Conservation (phyloP, 2,113 vertebrate species). For the Microtus pennsylvanicus region DNA sequence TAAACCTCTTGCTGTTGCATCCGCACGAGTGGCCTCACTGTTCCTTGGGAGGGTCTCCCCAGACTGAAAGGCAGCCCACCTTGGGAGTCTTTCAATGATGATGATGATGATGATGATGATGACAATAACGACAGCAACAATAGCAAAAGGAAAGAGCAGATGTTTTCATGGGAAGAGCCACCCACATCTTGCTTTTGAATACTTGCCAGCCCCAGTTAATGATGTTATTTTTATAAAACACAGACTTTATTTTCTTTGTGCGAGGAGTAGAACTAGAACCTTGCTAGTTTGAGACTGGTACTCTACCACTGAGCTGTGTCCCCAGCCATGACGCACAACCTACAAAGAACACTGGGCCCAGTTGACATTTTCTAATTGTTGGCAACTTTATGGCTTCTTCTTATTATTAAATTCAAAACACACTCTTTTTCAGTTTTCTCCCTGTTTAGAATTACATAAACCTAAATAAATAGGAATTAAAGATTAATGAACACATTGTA, state of each 20-base stretch:
- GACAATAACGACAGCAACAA: fast-evolving
- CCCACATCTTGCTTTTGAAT: neutral
- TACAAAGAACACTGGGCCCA: neutral
- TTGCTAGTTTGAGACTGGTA: neutral
- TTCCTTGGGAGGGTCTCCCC: too few species aligned
- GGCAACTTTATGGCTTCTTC: neutral
- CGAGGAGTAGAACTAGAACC: neutral
- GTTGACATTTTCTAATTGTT: neutral
- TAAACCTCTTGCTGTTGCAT: too few species aligned
- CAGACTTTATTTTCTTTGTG: neutral
- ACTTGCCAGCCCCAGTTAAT: neutral
- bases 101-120: neutral
- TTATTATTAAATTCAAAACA: neutral
- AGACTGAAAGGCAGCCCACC: too few species aligned
- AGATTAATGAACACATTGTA: neutral
- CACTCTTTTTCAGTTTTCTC: neutral
- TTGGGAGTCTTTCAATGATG: too few species aligned
- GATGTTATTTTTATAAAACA: neutral
- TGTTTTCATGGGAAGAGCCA: neutral
- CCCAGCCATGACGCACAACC: neutral
- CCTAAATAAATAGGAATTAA: neutral
- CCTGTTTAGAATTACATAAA: neutral
- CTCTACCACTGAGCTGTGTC: neutral
- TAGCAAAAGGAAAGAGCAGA: neutral
- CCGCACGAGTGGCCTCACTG: too few species aligned